Evolutionary conservation across 2,888 invertebrate species (phyloP).

Genomic region (Zootermopsis nevadensis): DNA sequence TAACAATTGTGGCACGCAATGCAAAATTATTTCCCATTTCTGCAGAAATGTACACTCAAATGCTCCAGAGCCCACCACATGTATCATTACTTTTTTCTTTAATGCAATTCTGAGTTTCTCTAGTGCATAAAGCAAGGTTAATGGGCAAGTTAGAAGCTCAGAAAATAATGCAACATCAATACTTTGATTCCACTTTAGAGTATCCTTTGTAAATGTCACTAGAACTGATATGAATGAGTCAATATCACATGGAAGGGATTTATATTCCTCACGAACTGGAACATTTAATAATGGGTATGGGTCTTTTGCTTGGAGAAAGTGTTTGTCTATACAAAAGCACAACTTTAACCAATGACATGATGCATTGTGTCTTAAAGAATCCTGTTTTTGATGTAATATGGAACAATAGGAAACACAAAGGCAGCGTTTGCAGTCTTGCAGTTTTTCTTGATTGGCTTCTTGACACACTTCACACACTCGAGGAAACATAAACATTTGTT

Average conservation of each 20-base stretch:
- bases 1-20: neutral
- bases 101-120: neutral
- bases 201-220: neutral
- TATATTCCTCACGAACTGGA: neutral
- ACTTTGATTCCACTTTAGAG: neutral
- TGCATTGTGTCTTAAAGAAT: neutral
- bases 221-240: neutral
- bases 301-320: neutral
- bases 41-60: conserved; percentile 15
- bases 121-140: conserved; percentile 27
- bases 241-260: neutral
- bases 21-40: conserved; percentile 24
- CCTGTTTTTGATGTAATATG: neutral
- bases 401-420: conserved; percentile 37
- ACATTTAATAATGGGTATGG: conserved; percentile 1
- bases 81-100: neutral
- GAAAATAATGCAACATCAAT: conserved; percentile 1
- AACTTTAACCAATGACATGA: conserved; percentile 12
- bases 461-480: conserved; percentile 12
- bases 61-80: conserved; percentile 11
- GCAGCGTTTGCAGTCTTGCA: neutral
- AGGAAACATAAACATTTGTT: conserved; percentile 24
- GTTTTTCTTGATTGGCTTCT: neutral
- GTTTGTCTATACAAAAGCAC: neutral
- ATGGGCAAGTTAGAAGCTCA: conserved; percentile 29